These are phyloP conservation scores for Tenthredo mesomela DNA, from an alignment of 2,888 invertebrate species.

Conservation along the genomic window DNA sequence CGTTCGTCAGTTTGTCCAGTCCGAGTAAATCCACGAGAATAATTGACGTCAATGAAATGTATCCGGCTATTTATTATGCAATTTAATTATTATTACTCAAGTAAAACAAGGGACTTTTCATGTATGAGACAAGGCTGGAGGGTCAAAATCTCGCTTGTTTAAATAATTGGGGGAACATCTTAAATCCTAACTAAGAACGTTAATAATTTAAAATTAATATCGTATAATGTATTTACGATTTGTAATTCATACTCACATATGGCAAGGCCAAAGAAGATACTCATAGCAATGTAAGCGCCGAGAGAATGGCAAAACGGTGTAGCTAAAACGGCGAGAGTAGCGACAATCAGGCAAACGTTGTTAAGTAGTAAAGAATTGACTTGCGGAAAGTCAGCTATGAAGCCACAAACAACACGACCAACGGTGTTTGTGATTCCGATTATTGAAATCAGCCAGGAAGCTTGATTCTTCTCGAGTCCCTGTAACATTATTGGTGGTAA, in stretches of 20 bases:
- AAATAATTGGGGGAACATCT: background rate
- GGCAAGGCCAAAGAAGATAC: constrained; percentile 94
- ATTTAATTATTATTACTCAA: background rate
- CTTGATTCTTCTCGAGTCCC: constrained; percentile 86
- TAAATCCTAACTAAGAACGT: background rate
- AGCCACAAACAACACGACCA: constrained; percentile 94
- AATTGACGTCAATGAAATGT: constrained; percentile 98
- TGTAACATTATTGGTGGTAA: constrained; percentile 73
- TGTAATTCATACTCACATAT: constrained; percentile 85
- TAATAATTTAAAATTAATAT: no score
- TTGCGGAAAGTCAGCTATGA: constrained; percentile 94
- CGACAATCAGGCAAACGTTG: constrained; percentile 94
- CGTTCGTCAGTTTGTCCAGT: constrained; percentile 96
- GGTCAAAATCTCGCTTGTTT: background rate
- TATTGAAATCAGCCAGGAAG: constrained; percentile 88
- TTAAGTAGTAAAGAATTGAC: constrained; percentile 96
- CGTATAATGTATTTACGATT: background rate
- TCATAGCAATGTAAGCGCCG: constrained; percentile 87
- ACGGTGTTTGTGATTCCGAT: constrained; percentile 97
- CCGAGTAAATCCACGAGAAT: constrained; percentile 98
- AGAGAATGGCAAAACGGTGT: constrained; percentile 92
- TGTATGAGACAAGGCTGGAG: background rate
- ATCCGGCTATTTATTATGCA: constrained; percentile 87
- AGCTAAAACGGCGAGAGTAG: constrained; percentile 90
- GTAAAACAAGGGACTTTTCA: background rate